phyloP scores from a whole-genome alignment of 2,888 invertebrate genomes.

The Eremobia ochroleuca region DNA sequence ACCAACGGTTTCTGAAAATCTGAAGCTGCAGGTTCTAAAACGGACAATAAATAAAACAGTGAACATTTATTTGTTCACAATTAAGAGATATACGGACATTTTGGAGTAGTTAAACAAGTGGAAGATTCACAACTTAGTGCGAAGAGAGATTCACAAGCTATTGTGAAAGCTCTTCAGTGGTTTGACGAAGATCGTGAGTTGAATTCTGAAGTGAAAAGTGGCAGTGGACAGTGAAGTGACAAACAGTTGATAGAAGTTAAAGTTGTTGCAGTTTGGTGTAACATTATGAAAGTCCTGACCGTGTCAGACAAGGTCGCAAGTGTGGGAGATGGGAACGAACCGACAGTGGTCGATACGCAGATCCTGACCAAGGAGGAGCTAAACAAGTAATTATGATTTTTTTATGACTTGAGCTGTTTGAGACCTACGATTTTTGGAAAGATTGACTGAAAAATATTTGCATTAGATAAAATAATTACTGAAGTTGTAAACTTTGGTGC shows the following conservation, averaged over 20 bases:
- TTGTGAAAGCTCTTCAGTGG: slow-evolving; percentile 32
- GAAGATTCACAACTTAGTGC: not conserved
- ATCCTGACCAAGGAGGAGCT: slow-evolving; percentile 85
- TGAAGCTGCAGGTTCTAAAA: slow-evolving; percentile 5
- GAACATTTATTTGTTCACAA: slow-evolving; percentile 14
- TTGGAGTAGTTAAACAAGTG: slow-evolving; percentile 17
- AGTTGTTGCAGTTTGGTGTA: slow-evolving; percentile 43
- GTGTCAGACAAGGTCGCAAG: slow-evolving; percentile 83
- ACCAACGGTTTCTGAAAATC: slow-evolving; percentile 2
- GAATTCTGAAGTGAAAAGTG: slow-evolving; percentile 56
- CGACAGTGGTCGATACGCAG: slow-evolving; percentile 78
- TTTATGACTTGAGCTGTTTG: too few relatives aligned
- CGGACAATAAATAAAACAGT: slow-evolving; percentile 6
- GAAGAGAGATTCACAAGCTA: not conserved
- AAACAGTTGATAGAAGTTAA: slow-evolving; percentile 29
- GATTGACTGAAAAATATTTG: not conserved
- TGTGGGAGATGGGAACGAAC: slow-evolving; percentile 84
- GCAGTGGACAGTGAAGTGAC: slow-evolving; percentile 63
- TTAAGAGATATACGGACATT: slow-evolving; percentile 1
- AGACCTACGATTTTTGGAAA: not conserved
- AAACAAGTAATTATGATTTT: slow-evolving; percentile 79
- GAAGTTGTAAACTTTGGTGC: not conserved
- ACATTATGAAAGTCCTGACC: slow-evolving; percentile 86
- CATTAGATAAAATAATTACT: not conserved
- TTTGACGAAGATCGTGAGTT: slow-evolving; percentile 21